Evolutionary conservation across 2,113 vertebrate genomes (phyloP).

Genomic region (Stercorarius parasiticus): DNA sequence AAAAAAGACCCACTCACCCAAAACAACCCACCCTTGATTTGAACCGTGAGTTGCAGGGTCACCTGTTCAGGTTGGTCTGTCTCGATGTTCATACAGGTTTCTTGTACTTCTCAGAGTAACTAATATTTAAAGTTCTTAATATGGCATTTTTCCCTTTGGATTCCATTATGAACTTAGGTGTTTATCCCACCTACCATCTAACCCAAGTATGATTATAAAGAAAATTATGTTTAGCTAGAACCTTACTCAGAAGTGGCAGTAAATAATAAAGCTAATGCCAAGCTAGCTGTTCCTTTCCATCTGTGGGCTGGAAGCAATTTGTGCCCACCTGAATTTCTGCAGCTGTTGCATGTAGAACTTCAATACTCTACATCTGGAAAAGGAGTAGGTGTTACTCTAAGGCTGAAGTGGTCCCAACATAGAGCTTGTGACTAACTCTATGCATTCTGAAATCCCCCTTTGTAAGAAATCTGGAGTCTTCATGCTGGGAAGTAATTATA

Average conservation of each 20-base stretch:
- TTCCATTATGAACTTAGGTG: not conserved
- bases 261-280: not conserved
- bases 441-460: not conserved
- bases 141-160: not conserved
- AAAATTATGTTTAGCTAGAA: not conserved
- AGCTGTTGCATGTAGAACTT: not conserved
- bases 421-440: not conserved
- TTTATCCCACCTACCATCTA: not conserved
- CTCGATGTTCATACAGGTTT: accelerated
- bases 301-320: not conserved
- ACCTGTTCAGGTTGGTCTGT: not conserved
- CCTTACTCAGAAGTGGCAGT: not conserved
- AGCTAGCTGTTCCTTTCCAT: not conserved
- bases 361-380: not conserved
- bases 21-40: not conserved
- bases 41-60: not conserved
- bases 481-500: not conserved
- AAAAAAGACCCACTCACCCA: not conserved
- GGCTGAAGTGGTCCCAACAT: not conserved
- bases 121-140: not conserved
- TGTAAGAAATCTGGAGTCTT: not conserved
- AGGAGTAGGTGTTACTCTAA: not conserved
- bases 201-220: not conserved
- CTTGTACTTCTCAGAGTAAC: not conserved
- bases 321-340: not conserved